Conservation (phyloP, 1,140 invertebrate species). For the Triops cancriformis region DNA sequence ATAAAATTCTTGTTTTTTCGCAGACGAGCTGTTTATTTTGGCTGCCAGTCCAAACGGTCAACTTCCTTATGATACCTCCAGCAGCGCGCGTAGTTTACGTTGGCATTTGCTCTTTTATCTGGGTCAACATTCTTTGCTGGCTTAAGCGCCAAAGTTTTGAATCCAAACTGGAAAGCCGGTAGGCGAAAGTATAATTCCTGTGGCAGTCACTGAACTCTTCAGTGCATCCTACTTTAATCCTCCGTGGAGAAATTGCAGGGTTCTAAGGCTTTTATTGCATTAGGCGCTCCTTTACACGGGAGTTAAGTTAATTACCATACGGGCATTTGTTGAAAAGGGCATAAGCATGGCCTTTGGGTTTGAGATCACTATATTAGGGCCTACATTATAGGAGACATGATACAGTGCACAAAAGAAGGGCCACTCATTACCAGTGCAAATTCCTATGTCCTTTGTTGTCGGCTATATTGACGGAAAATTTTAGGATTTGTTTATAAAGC, state of each 20-base stretch:
- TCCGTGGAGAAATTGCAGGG: background rate
- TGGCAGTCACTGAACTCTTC: background rate
- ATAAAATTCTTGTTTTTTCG: constrained; percentile 22
- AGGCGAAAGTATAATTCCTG: background rate
- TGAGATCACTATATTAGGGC: too few species aligned
- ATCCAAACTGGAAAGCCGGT: background rate
- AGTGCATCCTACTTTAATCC: background rate
- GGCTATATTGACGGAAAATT: background rate
- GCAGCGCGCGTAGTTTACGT: constrained; percentile 60
- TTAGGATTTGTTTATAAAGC: background rate
- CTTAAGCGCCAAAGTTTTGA: constrained; percentile 48
- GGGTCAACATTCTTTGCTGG: constrained; percentile 68
- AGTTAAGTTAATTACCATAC: too few species aligned
- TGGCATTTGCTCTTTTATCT: constrained; percentile 57
- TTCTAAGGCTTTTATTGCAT: background rate
- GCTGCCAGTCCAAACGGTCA: constrained; percentile 64
- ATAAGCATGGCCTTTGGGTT: too few species aligned
- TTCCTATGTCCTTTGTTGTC: background rate
- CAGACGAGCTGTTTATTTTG: constrained; percentile 56
- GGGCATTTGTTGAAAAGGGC: too few species aligned
- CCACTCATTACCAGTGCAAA: background rate
- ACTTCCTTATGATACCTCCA: constrained; percentile 59
- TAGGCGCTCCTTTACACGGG: too few species aligned
- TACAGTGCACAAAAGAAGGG: too few species aligned
- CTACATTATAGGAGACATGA: too few species aligned